Percentiles rank a stretch among this genome's conserved stretches.
Evolutionary conservation across 2,888 invertebrate species (phyloP).

Genomic region (Cataglyphis livida): DNA sequence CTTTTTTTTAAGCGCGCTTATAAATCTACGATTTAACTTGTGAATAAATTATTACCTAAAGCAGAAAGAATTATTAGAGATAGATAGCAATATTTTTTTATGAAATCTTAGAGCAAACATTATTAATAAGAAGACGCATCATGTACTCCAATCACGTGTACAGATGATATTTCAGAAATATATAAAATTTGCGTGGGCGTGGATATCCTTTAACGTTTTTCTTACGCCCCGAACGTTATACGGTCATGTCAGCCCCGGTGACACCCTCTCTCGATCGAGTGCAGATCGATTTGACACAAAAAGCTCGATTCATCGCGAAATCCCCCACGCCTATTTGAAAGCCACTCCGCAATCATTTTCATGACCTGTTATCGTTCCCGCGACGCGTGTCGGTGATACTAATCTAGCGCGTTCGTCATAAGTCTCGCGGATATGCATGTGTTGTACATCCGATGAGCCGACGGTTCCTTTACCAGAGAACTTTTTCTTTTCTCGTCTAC

Average conservation of each 20-base stretch:
- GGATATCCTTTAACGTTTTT: constrained; percentile 72
- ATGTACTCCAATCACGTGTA: not conserved
- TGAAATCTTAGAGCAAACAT: not conserved
- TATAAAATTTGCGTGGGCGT: constrained; percentile 57
- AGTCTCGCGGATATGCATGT: not conserved
- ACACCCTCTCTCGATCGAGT: constrained; percentile 75
- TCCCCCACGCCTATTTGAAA: constrained; percentile 60
- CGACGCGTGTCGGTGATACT: constrained; percentile 67
- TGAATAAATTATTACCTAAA: not conserved
- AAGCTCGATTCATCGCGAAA: constrained; percentile 69
- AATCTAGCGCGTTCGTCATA: constrained; percentile 54
- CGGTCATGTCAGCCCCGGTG: constrained; percentile 64
- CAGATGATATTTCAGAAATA: constrained; percentile 34
- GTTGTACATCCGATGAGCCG: not conserved
- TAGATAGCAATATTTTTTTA: not conserved
- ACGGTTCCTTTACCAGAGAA: not conserved
- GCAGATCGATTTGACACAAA: constrained; percentile 77
- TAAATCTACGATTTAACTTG: not conserved
- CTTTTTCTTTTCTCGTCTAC: not conserved
- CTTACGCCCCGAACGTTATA: constrained; percentile 73
- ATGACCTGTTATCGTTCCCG: constrained; percentile 62
- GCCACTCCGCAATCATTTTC: constrained; percentile 69
- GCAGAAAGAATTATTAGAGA: not conserved
- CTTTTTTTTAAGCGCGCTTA: not conserved
- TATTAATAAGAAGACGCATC: not conserved